A percentile compares a stretch with the other conserved stretches of the same genome.
Conservation (phyloP, 2,888 invertebrate species). For the Helleia helle region DNA sequence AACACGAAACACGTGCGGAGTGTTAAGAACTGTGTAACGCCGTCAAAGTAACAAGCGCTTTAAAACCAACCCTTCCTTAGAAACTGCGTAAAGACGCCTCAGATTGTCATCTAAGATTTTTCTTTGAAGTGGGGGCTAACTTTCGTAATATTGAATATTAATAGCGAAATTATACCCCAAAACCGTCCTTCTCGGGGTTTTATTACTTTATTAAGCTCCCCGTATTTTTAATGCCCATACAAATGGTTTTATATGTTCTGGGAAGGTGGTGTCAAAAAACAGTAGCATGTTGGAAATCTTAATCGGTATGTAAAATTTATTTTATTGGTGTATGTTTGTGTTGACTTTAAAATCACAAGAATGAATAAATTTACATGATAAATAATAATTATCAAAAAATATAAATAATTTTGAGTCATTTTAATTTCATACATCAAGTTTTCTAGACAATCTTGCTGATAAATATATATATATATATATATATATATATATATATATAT, state of each 20-base stretch:
- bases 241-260: conserved; percentile 63
- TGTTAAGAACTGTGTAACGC: conserved; percentile 29
- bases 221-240: conserved; percentile 65
- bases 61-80: conserved; percentile 46
- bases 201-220: conserved; percentile 65
- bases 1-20: conserved; percentile 19
- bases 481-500: too few relatives aligned
- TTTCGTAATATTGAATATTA: conserved; percentile 72
- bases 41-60: conserved; percentile 23
- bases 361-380: too few relatives aligned
- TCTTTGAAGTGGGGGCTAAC: conserved; percentile 61
- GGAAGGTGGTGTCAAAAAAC: conserved; percentile 68
- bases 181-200: conserved; percentile 48
- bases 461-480: too few relatives aligned
- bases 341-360: too few relatives aligned
- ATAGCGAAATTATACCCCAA: conserved; percentile 65
- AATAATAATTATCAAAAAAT: too few relatives aligned
- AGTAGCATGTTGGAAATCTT: conserved; percentile 66
- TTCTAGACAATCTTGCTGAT: too few relatives aligned
- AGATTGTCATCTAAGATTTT: conserved; percentile 65
- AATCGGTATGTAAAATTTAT: conserved; percentile 53
- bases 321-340: too few relatives aligned
- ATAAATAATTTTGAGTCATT: too few relatives aligned
- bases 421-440: too few relatives aligned
- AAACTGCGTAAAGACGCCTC: conserved; percentile 48